Percentiles rank a stretch among this genome's conserved stretches.
These are phyloP conservation scores for Lutjanus erythropterus DNA, from an alignment of 2,113 vertebrate species.

Conservation along the genomic window DNA sequence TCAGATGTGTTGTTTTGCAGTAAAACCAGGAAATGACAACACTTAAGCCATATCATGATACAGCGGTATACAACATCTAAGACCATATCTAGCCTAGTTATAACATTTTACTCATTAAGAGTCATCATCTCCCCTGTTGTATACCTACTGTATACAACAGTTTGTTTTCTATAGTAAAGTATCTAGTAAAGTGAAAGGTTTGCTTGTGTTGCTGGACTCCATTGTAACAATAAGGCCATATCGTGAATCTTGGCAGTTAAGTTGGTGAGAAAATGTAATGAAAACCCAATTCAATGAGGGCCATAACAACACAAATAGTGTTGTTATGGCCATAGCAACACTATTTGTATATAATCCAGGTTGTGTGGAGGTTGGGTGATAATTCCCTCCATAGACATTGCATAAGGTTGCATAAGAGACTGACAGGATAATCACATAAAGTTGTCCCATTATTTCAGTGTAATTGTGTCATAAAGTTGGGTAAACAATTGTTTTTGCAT, in stretches of 20 bases:
- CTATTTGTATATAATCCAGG: not conserved
- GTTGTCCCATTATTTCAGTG: not conserved
- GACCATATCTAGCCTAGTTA: too few relatives aligned
- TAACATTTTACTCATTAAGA: not conserved
- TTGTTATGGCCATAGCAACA: not conserved
- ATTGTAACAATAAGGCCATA: not conserved
- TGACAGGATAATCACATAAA: not conserved
- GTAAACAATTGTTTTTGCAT: not conserved
- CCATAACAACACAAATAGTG: not conserved
- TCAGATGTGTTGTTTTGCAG: too few relatives aligned
- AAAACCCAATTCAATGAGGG: not conserved
- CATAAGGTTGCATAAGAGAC: slow-evolving; percentile 8
- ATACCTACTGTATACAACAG: not conserved
- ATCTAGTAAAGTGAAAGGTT: not conserved
- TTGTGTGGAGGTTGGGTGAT: slow-evolving; percentile 1
- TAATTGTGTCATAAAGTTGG: not conserved
- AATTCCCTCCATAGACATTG: slow-evolving; percentile 8
- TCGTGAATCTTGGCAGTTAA: not conserved
- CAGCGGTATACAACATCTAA: too few relatives aligned
- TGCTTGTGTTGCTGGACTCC: not conserved
- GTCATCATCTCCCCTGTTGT: too few relatives aligned
- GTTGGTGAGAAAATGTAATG: not conserved
- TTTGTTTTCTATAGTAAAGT: not conserved
- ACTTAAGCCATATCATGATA: too few relatives aligned
- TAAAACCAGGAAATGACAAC: too few relatives aligned